Evolutionary conservation across 2,888 invertebrate species (phyloP).

Genomic region (Mesodorylaimus sp.): DNA sequence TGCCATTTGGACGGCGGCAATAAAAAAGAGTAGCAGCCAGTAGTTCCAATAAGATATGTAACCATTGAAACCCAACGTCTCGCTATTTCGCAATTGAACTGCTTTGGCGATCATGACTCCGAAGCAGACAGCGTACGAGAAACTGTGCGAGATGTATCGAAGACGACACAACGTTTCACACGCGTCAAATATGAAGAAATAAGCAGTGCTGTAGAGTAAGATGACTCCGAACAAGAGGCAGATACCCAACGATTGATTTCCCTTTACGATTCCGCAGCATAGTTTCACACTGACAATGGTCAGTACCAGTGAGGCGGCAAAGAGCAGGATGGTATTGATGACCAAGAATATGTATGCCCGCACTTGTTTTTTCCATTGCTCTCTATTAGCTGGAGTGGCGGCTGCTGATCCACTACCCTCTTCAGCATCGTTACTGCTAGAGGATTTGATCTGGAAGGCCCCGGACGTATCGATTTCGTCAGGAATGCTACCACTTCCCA

Average conservation of each 20-base stretch:
- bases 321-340: conserved; percentile 16
- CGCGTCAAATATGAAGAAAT: conserved; percentile 23
- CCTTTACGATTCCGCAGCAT: conserved; percentile 21
- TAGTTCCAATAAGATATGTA: conserved; percentile 27
- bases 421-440: too few species aligned
- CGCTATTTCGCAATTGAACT: conserved; percentile 23
- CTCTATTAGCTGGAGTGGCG: not conserved
- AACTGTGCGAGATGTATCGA: conserved; percentile 13
- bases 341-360: conserved; percentile 21
- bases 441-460: too few species aligned
- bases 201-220: conserved; percentile 21
- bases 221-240: conserved; percentile 23
- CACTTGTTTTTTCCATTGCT: conserved; percentile 17
- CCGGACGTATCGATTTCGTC: too few species aligned
- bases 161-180: conserved; percentile 16
- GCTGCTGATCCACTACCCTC: too few species aligned
- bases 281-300: conserved; percentile 21
- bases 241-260: conserved; percentile 27
- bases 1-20: conserved; percentile 25
- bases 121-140: conserved; percentile 25
- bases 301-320: conserved; percentile 16
- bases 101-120: conserved; percentile 28
- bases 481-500: too few species aligned
- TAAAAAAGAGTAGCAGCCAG: conserved; percentile 26
- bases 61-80: conserved; percentile 18